Base-by-base conservation (phyloP, 2,797 vertebrate species). In the Anabacerthia variegaticeps region DNA sequence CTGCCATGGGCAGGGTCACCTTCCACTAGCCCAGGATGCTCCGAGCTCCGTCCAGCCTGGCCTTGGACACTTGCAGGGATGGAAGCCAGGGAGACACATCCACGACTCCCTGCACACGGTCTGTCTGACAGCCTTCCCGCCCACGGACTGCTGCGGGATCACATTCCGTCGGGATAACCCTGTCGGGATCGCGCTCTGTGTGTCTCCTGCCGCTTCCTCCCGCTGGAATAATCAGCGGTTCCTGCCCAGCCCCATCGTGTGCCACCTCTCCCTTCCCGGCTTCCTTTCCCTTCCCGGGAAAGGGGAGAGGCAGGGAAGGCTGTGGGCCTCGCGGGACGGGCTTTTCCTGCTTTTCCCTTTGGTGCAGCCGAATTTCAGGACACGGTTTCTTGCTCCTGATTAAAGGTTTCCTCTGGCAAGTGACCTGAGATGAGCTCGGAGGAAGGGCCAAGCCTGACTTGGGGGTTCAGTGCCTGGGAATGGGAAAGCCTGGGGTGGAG, bases 311-410 rank as follows among this genome's bases (percentile, higher is more conserved):
- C 85, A 23, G 92, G 93, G 94, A 67, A 75, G 39, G 71, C 74
- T 13, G 12, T 0, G 1, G 26, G 71, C 36, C 94, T 44, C 48
- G 65, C n/a, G 79, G 88, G 95, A 95, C 4, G 26, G 83, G 92
- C 85, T 91, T 88, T 96, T 97, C 94, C 95, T 95, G 94, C 93
- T 83, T 79, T 91, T 83, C 30, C 46, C 67, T 91, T 82, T 55
- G 86, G 86, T 75, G 74, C 77, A 55, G 74, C 26, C 43, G 61
- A 26, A 85, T 77, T 79, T 91, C 79, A 36, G 92, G 89, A 77
- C 51, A 2, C 6, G 55, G 69, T 81, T 91, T 73, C 79, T 27
- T 2, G 12, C 85, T 80, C 14, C 88, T 95, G 88, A 94, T 94
- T 62, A 93, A 95, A 96, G 80, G 83, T 92, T 97, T 95, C 94